Evolutionary conservation across 2,888 invertebrate species (phyloP).

Genomic region (Morpho helenor): DNA sequence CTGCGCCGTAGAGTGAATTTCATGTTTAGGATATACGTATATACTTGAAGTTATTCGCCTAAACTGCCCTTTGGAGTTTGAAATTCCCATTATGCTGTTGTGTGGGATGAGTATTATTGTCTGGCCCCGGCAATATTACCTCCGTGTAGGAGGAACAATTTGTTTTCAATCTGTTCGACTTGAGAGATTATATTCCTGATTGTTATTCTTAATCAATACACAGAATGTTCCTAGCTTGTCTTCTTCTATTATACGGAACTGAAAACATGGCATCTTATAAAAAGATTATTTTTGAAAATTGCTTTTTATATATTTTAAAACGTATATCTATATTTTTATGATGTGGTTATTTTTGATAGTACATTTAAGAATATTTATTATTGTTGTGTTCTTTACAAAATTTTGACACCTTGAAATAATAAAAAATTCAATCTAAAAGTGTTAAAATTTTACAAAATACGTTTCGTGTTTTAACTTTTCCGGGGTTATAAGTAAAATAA

Average conservation of each 20-base stretch:
- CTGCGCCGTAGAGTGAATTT: background rate
- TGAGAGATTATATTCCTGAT: constrained; percentile 13
- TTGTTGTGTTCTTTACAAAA: too few species aligned
- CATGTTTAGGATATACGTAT: constrained; percentile 16
- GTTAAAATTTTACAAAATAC: too few species aligned
- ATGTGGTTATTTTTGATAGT: too few species aligned
- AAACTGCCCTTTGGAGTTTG: constrained; percentile 24
- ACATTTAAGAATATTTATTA: too few species aligned
- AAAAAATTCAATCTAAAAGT: too few species aligned
- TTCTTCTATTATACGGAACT: background rate
- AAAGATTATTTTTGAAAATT: too few species aligned
- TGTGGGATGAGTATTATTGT: constrained; percentile 29
- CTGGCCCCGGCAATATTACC: constrained; percentile 24
- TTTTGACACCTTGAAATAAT: too few species aligned
- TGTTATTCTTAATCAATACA: constrained; percentile 8
- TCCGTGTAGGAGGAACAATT: constrained; percentile 29
- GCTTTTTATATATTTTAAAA: too few species aligned
- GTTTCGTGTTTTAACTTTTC: too few species aligned
- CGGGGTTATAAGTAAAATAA: too few species aligned
- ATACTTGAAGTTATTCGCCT: constrained; percentile 9
- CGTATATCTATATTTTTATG: too few species aligned
- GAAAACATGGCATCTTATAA: too few species aligned
- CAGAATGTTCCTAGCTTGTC: constrained; percentile 7
- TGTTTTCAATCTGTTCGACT: constrained; percentile 21
- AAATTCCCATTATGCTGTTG: constrained; percentile 21